Evolutionary conservation across 1,140 invertebrate genomes (phyloP).

Genomic region (Druon quercuslanigerum): DNA sequence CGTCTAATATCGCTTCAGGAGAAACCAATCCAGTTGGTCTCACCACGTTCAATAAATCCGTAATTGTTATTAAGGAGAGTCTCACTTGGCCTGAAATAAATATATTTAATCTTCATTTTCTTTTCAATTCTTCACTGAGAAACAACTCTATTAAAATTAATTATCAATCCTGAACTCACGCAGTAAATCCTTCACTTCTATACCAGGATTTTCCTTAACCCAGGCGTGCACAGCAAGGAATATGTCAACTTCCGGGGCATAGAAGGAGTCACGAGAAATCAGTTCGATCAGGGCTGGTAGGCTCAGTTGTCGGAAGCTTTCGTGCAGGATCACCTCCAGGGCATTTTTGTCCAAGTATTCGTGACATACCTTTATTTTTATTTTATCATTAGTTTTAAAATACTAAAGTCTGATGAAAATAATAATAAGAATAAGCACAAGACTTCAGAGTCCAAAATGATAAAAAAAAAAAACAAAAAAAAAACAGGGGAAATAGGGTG

Average conservation of each 20-base stretch:
- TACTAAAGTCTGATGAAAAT: background rate
- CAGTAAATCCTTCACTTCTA: slow-evolving; percentile 76
- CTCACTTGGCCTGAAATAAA: slow-evolving; percentile 79
- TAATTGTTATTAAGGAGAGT: slow-evolving; percentile 90
- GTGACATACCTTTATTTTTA: slow-evolving; percentile 79
- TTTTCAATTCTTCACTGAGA: background rate
- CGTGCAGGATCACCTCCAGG: slow-evolving; percentile 86
- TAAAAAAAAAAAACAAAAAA: too few species aligned
- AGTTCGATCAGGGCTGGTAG: slow-evolving; percentile 87
- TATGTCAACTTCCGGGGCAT: slow-evolving; percentile 95
- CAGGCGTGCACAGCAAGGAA: slow-evolving; percentile 92
- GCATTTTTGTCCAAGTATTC: slow-evolving; percentile 94
- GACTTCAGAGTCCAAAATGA: too few species aligned
- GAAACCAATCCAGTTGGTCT: slow-evolving; percentile 89
- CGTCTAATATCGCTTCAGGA: slow-evolving; percentile 94
- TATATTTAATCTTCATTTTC: slow-evolving; percentile 16
- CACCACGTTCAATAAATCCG: slow-evolving; percentile 91
- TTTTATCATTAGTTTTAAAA: slow-evolving; percentile 25
- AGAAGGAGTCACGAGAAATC: slow-evolving; percentile 95
- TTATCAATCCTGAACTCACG: slow-evolving; percentile 54
- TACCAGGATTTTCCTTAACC: slow-evolving; percentile 85
- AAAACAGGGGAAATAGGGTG: too few species aligned
- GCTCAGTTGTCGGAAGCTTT: slow-evolving; percentile 90
- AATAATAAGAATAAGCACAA: too few species aligned
- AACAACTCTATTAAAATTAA: slow-evolving; percentile 6